Conservation (phyloP, 2,797 vertebrate species). For the Anguilla obscura region DNA sequence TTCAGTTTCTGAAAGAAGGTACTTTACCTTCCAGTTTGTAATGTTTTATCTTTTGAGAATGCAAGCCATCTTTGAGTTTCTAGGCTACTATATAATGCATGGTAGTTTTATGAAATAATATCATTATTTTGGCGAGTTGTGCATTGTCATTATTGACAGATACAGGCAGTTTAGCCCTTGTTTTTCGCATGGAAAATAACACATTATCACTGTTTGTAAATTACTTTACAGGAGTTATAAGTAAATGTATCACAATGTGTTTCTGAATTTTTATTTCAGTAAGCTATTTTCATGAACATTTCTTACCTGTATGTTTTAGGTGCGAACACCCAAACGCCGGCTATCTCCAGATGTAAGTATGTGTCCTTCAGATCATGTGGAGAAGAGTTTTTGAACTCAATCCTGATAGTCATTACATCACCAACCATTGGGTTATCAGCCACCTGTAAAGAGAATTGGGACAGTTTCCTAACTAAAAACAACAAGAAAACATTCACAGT, state of each 20-base stretch:
- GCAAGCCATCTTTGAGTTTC: too few relatives aligned
- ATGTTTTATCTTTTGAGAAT: too few relatives aligned
- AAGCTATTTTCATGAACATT: not conserved
- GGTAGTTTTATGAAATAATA: too few relatives aligned
- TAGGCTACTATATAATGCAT: too few relatives aligned
- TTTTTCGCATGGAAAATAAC: too few relatives aligned
- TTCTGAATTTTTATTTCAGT: not conserved
- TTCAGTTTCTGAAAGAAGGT: too few relatives aligned
- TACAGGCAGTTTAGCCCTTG: too few relatives aligned
- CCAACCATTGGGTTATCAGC: slow-evolving; percentile 52
- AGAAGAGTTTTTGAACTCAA: slow-evolving; percentile 82
- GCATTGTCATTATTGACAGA: too few relatives aligned
- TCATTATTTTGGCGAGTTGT: too few relatives aligned
- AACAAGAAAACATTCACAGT: too few relatives aligned
- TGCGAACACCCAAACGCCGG: slow-evolving; percentile 62
- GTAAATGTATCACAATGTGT: not conserved
- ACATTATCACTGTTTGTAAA: not conserved
- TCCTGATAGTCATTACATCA: slow-evolving; percentile 63
- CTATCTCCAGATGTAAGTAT: slow-evolving; percentile 73
- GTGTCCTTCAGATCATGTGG: slow-evolving; percentile 64
- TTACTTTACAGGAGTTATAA: not conserved
- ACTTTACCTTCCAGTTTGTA: too few relatives aligned
- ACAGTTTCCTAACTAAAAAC: not conserved
- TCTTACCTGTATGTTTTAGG: slow-evolving; percentile 72
- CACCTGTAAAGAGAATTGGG: slow-evolving; percentile 61